Percentiles rank a stretch among this genome's conserved stretches.
Conservation (phyloP, 35 echinoderm and acorn worm species). For the Patiria miniata region DNA sequence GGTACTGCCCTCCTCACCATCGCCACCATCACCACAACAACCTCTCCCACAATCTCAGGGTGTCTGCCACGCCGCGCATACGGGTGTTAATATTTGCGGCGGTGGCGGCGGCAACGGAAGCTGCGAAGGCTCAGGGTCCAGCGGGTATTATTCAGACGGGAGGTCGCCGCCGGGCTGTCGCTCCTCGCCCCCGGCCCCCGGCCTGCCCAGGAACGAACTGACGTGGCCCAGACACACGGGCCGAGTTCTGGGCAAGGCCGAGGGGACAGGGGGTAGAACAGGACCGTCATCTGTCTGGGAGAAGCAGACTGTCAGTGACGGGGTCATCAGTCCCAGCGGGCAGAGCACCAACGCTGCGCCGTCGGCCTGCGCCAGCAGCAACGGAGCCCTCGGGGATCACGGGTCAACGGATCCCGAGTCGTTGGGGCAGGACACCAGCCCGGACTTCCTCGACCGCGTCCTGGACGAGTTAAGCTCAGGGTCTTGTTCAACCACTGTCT, state of each 20-base stretch:
- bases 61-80: not conserved
- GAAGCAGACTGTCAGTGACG: not conserved
- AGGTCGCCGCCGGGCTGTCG: not conserved
- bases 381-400: no score
- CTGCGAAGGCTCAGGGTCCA: no score
- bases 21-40: not conserved
- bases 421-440: not conserved
- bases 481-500: not conserved
- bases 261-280: no score
- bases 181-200: not conserved
- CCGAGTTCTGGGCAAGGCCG: not conserved
- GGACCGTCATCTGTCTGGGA: not conserved
- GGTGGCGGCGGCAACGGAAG: not conserved
- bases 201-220: not conserved
- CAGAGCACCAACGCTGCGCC: not conserved
- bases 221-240: slow-evolving; percentile 10
- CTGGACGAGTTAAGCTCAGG: slow-evolving; percentile 17
- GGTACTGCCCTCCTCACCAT: not conserved
- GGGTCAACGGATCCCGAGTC: not conserved
- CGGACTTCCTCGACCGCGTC: slow-evolving; percentile 17
- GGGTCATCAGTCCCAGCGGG: not conserved
- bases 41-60: slow-evolving; percentile 1
- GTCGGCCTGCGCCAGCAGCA: no score
- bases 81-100: not conserved
- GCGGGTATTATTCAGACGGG: not conserved